Evolutionary conservation across 2,797 vertebrate genomes (phyloP), one percentile per base, ranked within the genome.

Genomic region (Sphenodon punctatus): DNA sequence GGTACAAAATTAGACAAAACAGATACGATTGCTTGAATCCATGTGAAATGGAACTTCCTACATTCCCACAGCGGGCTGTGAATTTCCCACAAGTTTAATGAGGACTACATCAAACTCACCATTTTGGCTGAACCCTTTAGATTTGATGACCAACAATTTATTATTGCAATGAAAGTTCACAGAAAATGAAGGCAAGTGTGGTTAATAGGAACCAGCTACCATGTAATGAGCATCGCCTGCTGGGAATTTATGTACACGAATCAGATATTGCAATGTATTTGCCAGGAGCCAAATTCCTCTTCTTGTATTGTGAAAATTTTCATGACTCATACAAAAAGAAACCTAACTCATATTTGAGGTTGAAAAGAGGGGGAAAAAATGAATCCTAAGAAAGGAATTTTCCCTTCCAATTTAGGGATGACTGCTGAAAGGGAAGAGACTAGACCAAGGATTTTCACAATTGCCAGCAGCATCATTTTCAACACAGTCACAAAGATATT

Each of bases 141-240:
- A 73, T 63, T 81, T 79, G 84, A 69, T 70, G 85, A 81, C 42
- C 55, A 71, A 27, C n/a, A 72, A 85, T 85, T 88, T 86, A 84
- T 84, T 86, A 89, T 80, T 76, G 67, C 23, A 82, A 34, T 82
- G 67, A 36, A 81, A 78, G 81, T 89, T 89, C 69, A 80, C 86
- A 91, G 84, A 70, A 86, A 86, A 85, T 2, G 5, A 51, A 71
- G 73, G 88, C 1, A 0, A 59, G 4, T 41, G 66, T 85, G 70
- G 56, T 74, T 85, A 82, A 71, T 78, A 80, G 90, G 78, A 90
- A 88, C 75, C 20, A 73, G 68, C 68, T 67, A 78, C 89, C 78
- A 8, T 25, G 45, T 19, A 78, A 56, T 70, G 66, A 0, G 16
- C 3, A 0, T 23, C 83, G 85, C 63, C 82, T 67, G 32, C 0